Percentiles rank a stretch among this genome's conserved stretches.
phyloP scores from a whole-genome alignment of 2,113 vertebrate species.

The Erythrocebus patas region DNA sequence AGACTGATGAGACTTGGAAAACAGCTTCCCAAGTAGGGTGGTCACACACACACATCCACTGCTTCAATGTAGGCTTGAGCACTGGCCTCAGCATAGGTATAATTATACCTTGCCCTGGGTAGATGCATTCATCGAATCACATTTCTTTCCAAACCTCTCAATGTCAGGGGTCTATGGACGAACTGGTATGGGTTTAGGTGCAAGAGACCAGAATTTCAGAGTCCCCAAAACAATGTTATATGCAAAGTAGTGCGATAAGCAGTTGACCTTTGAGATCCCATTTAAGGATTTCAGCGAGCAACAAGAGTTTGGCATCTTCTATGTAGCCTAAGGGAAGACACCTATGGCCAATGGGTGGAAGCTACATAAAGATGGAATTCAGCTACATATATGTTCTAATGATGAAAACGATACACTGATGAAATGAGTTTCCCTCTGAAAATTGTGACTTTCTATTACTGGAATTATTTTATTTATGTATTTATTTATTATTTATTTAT shows the following conservation, averaged over 20 bases:
- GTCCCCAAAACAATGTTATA: neutral
- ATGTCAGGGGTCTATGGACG: neutral
- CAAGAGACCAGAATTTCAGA: neutral
- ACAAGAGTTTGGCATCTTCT: neutral
- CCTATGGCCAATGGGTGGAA: neutral
- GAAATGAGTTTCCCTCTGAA: slow-evolving; percentile 20
- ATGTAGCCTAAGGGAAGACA: neutral
- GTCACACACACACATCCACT: neutral
- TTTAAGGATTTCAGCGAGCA: neutral
- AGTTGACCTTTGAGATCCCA: neutral
- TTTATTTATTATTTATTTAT: too few species aligned
- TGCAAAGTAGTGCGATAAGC: neutral
- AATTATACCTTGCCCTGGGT: neutral
- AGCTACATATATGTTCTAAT: neutral
- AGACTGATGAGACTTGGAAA: neutral
- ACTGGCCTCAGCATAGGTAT: neutral
- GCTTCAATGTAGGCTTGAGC: neutral
- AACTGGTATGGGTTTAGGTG: neutral
- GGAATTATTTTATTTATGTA: neutral
- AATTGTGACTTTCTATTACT: neutral
- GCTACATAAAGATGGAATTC: neutral
- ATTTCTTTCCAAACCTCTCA: neutral
- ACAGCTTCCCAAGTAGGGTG: neutral
- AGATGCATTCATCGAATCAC: neutral
- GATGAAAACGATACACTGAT: neutral